phyloP scores from a whole-genome alignment of 2,113 vertebrate species.

The Toxotes jaculatrix region DNA sequence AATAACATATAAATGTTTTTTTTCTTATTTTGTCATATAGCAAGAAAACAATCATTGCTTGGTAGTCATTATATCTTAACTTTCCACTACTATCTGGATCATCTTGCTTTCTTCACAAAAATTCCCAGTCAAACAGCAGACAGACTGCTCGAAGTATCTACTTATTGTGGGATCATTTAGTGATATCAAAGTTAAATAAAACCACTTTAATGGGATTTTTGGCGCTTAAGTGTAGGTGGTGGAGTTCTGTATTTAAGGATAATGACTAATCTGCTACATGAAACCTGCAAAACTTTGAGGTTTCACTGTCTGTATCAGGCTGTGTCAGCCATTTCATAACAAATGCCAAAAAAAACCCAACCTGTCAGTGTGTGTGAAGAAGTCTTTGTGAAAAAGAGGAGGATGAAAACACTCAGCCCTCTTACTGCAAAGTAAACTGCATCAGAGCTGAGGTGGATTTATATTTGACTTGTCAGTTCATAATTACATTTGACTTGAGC shows the following conservation, averaged over 20 bases:
- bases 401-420: constrained; percentile 22
- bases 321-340: constrained; percentile 58
- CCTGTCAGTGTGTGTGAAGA: constrained; percentile 29
- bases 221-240: constrained; percentile 73
- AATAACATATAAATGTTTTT: constrained; percentile 26
- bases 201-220: constrained; percentile 70
- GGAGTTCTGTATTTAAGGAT: constrained; percentile 82
- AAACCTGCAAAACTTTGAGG: constrained; percentile 72
- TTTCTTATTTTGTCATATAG: constrained; percentile 19
- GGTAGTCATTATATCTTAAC: background rate
- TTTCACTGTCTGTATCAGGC: constrained; percentile 65
- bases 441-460: constrained; percentile 30
- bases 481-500: constrained; percentile 47
- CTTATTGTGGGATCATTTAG: constrained; percentile 69
- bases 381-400: constrained; percentile 24
- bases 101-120: constrained; percentile 14
- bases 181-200: constrained; percentile 78
- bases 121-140: constrained; percentile 38
- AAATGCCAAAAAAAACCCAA: constrained; percentile 22
- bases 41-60: constrained; percentile 2
- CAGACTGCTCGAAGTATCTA: constrained; percentile 31
- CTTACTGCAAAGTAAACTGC: constrained; percentile 5
- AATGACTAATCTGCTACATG: constrained; percentile 78
- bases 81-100: constrained; percentile 12
- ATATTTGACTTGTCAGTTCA: constrained; percentile 41